Conservation (phyloP, 2,888 invertebrate genomes). For the Cloeon dipterum region DNA sequence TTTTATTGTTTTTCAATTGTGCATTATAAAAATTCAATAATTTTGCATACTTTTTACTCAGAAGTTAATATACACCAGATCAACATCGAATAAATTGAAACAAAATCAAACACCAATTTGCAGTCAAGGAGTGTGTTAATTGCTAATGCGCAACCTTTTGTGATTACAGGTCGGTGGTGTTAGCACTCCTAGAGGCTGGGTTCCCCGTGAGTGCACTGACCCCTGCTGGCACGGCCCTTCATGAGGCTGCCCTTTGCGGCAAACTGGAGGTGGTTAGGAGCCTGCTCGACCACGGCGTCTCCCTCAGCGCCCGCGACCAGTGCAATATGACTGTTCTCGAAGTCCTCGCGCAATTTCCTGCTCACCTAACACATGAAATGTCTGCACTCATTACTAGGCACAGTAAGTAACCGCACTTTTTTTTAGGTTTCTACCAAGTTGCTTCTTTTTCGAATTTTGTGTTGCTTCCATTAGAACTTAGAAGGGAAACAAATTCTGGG, state of each 20-base stretch:
- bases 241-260: conserved; percentile 82
- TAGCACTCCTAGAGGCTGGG: conserved; percentile 58
- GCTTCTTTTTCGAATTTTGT: too few species aligned
- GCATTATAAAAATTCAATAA: too few species aligned
- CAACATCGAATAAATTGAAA: too few species aligned
- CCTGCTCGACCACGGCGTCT: conserved; percentile 58
- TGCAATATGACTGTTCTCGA: conserved; percentile 69
- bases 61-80: too few species aligned
- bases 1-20: too few species aligned
- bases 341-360: conserved; percentile 67
- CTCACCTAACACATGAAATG: conserved; percentile 68
- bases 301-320: conserved; percentile 54
- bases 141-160: too few species aligned
- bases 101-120: too few species aligned
- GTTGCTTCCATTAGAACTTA: conserved; percentile 1
- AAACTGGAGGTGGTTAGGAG: conserved; percentile 70
- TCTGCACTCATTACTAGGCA: conserved; percentile 44
- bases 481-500: not conserved
- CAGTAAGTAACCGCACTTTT: conserved; percentile 30
- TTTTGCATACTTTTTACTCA: too few species aligned
- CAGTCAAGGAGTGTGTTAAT: too few species aligned
- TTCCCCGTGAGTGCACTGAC: conserved; percentile 74
- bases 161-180: conserved; percentile 54
- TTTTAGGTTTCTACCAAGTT: too few species aligned
- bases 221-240: conserved; percentile 69